A percentile compares a stretch with the other conserved stretches of the same genome.
Evolutionary conservation across 2,113 vertebrate genomes (phyloP).

Genomic region (Poecilia latipinna): DNA sequence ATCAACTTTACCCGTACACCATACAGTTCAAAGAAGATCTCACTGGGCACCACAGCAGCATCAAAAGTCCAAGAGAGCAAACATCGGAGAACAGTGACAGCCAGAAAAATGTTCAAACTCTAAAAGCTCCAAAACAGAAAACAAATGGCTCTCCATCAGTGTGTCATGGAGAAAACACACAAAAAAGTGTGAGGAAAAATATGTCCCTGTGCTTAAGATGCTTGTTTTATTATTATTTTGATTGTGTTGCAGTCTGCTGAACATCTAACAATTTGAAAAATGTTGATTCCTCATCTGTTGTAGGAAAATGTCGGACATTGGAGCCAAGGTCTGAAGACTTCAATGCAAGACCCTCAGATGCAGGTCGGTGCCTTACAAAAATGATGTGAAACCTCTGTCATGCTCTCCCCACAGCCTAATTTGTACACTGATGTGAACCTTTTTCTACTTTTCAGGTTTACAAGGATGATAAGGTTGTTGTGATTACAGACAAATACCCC

Average conservation of each 20-base stretch:
- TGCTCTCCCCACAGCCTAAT: not conserved
- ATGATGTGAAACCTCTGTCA: not conserved
- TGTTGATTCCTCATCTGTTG: slow-evolving; percentile 14
- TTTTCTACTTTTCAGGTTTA: slow-evolving; percentile 82
- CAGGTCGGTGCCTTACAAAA: slow-evolving; percentile 82
- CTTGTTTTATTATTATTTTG: not conserved
- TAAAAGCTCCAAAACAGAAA: slow-evolving; percentile 48
- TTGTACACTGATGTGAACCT: no score
- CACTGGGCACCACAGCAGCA: slow-evolving; percentile 29
- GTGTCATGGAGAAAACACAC: slow-evolving; percentile 13
- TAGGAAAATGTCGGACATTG: slow-evolving; percentile 86
- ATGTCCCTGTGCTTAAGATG: not conserved
- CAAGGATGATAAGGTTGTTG: slow-evolving; percentile 91
- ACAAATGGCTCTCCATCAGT: slow-evolving; percentile 22
- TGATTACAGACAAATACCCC: slow-evolving; percentile 97
- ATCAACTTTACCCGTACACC: slow-evolving; percentile 87
- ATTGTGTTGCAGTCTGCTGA: no score
- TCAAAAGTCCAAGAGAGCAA: slow-evolving; percentile 61
- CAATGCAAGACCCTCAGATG: slow-evolving; percentile 93
- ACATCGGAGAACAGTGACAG: slow-evolving; percentile 37
- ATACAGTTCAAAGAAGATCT: slow-evolving; percentile 84
- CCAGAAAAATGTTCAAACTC: slow-evolving; percentile 13
- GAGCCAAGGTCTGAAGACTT: slow-evolving; percentile 91
- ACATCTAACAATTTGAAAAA: not conserved
- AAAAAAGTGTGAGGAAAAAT: slow-evolving; percentile 32